Evolutionary conservation across 1,140 invertebrate genomes (phyloP), one percentile per base, ranked within the genome.

Genomic region (Solen grandis): DNA sequence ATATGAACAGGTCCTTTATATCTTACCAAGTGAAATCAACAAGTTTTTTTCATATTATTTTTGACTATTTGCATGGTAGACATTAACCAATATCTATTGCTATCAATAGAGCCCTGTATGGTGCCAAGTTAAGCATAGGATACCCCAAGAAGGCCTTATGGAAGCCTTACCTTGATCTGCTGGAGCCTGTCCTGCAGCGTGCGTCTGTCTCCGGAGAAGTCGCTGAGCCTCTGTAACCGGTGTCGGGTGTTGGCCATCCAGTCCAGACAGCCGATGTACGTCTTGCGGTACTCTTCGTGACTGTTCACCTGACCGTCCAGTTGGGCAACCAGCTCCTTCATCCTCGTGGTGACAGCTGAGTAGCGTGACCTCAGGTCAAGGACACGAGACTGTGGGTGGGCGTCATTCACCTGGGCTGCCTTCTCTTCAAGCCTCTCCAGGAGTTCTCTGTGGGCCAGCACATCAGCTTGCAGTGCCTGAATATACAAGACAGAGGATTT

Each of bases 161-260:
- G n/a, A n/a, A n/a, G n/a, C n/a, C 78, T 19, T 66, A 90, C 88
- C 86, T 93, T 93, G 22, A 94, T 86, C 25, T 95, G 97, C 88
- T 97, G 95, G n/a, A 98, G 90, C 93, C 97, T 97, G 79, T 97
- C 96, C 87, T 95, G 95, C 5, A 97, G 95, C 76, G 94, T 95
- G 14, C 94, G 93, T 83, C 96, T 94, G 90, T 97, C 95, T 16
- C 97, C 97, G 31, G 89, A 89, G 74, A 95, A 95, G 35, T 96
- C 96, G 27, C 95, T 95, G 83, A 96, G 96, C 83, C 97, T 95
- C 88, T 98, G 97, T 35, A 97, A 94, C 76, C 96, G 95, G 22
- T 97, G 94, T 88, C 96, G 95, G 4, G 95, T 95, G 84, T 95
- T 95, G 52, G 96, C 94, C n/a, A 99, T 94, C 96, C 96, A 98